These are phyloP conservation scores for Microtus richardsoni DNA, from an alignment of 2,113 vertebrate species.

Conservation along the genomic window DNA sequence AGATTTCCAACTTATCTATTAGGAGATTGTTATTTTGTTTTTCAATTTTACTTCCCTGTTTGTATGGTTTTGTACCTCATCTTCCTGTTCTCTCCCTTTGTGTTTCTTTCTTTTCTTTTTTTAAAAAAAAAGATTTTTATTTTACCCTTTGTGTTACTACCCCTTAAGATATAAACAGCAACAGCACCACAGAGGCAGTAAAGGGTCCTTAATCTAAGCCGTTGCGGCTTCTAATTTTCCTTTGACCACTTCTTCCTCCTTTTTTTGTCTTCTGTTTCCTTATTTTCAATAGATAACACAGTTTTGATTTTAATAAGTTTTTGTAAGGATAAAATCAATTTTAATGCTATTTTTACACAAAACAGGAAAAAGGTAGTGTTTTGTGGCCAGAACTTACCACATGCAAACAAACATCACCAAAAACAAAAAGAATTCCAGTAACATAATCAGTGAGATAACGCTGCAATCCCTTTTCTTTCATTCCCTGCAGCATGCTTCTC, in stretches of 20 bases:
- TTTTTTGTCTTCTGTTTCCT: background rate
- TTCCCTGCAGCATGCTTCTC: slow-evolving; percentile 80
- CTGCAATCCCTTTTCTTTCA: slow-evolving; percentile 68
- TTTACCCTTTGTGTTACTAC: background rate
- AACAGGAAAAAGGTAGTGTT: background rate
- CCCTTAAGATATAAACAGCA: background rate
- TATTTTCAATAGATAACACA: background rate
- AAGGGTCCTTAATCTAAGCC: background rate
- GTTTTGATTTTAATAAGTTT: background rate
- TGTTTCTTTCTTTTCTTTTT: background rate
- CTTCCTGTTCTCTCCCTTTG: background rate
- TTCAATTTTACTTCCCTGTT: background rate
- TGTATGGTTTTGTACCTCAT: background rate
- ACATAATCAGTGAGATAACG: slow-evolving; percentile 47
- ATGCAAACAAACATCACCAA: background rate
- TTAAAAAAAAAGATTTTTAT: too few relatives aligned
- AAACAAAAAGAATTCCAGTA: background rate
- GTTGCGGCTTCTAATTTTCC: background rate
- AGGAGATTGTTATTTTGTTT: background rate
- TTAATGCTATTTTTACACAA: background rate
- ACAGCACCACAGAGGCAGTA: background rate
- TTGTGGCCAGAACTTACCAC: background rate
- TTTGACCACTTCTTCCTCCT: background rate
- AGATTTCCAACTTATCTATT: background rate
- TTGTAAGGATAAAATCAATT: slow-evolving; percentile 1